phyloP scores from a whole-genome alignment of 2,113 vertebrate genomes.

The Pycnonotus jocosus region DNA sequence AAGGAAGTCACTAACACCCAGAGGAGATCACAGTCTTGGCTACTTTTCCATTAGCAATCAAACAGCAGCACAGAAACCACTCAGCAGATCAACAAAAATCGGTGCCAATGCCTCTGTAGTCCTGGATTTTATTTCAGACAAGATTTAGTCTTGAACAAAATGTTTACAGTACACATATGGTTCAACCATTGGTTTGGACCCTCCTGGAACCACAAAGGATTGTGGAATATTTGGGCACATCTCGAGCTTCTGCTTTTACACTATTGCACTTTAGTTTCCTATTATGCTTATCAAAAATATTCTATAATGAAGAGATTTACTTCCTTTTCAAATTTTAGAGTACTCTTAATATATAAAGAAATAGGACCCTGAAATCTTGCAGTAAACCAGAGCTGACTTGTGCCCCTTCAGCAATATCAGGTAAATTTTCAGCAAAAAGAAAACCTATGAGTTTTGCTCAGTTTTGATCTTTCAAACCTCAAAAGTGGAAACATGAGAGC shows the following conservation, averaged over 20 bases:
- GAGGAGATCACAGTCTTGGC: background rate
- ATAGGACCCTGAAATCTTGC: background rate
- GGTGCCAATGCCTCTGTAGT: background rate
- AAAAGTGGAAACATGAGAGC: background rate
- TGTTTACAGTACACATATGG: background rate
- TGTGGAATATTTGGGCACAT: background rate
- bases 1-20: background rate
- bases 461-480: background rate
- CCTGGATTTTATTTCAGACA: background rate
- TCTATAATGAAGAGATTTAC: background rate
- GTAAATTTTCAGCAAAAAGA: background rate
- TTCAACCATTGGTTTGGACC: background rate
- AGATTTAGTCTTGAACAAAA: background rate
- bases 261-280: background rate
- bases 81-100: background rate
- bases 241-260: background rate
- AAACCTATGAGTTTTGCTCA: background rate
- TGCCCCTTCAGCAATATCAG: background rate
- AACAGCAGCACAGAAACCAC: background rate
- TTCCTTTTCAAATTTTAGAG: background rate
- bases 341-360: background rate
- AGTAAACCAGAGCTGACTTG: background rate
- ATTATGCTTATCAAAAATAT: background rate
- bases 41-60: background rate
- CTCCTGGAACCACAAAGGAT: background rate